phyloP scores from a whole-genome alignment of 2,113 vertebrate genomes.

The Leucopsar rothschildi region DNA sequence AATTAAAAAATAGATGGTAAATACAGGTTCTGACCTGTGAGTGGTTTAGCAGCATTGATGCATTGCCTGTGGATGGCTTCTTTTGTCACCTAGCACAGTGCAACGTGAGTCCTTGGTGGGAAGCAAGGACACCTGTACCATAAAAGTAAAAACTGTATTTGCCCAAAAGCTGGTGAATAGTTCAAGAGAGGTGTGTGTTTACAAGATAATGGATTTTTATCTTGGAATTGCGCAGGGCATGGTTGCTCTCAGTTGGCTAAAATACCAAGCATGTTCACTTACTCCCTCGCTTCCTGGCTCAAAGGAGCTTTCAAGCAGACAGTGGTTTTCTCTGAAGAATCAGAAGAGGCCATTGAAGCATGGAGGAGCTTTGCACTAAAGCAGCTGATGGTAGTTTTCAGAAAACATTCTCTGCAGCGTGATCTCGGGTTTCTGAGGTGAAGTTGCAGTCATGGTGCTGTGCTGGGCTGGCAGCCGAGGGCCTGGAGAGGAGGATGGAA shows the following conservation, averaged over 20 bases:
- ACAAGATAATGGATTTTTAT: neutral
- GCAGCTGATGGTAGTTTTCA: neutral
- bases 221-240: neutral
- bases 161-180: neutral
- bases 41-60: neutral
- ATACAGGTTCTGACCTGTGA: neutral
- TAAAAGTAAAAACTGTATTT: neutral
- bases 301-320: neutral
- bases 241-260: neutral
- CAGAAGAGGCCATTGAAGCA: neutral
- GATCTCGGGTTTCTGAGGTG: neutral
- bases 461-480: neutral
- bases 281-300: fast-evolving
- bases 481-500: neutral
- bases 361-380: neutral
- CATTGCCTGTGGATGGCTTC: neutral
- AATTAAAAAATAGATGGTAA: neutral
- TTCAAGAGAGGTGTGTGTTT: neutral
- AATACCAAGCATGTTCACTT: neutral
- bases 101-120: fast-evolving
- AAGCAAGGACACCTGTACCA: neutral
- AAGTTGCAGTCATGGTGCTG: neutral
- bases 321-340: neutral
- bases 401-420: neutral
- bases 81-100: neutral